Base-by-base conservation (phyloP, 2,113 vertebrate species). In the Thalassarche chlororhynchos region DNA sequence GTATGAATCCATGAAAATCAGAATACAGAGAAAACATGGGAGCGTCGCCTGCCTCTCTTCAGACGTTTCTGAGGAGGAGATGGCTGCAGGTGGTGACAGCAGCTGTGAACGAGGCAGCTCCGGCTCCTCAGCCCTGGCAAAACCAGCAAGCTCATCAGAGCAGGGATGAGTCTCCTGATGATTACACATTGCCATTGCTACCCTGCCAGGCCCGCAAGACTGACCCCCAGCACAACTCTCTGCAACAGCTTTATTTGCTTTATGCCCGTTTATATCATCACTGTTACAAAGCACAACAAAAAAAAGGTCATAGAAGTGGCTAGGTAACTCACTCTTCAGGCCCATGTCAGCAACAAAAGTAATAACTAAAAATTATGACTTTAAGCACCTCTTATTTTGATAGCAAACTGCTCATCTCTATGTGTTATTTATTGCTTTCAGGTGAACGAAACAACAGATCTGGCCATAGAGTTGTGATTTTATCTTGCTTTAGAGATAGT, bases 21-120 rank as follows among this genome's bases (percentile, higher is more conserved):
- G 40, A 61, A 49, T 3, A 76, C 13, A 31, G n/a, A n/a, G n/a
- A 74, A 2, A 4, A 65, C 8, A 15, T 0, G 0, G 23, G 54
- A 79, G 31, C 60, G 54, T 5, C 1, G 1, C 17, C 14, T 64
- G n/a, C 11, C 31, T 52, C 23, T 58, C n/a, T 44, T 34, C 52
- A 49, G 47, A 88, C 17, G 26, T 31, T 80, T 34, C n/a, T 1
- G 4, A 60, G n/a, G 17, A 42, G 20, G 1, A 32, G 18, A 47
- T 25, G 74, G 28, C 25, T 88, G 20, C n/a, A 46, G 23, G 10
- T 49, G 61, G 19, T 46, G 38, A 79, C 26, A 55, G 25, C 2
- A 6, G 14, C 49, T 4, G 1, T 42, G 26, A 76, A 68, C 0
- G 3, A 65, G 10, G 31, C 5, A 4, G 3, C 7, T 76, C 28